Conservation (phyloP, 2,113 vertebrate species). For the Spermophilus dauricus region DNA sequence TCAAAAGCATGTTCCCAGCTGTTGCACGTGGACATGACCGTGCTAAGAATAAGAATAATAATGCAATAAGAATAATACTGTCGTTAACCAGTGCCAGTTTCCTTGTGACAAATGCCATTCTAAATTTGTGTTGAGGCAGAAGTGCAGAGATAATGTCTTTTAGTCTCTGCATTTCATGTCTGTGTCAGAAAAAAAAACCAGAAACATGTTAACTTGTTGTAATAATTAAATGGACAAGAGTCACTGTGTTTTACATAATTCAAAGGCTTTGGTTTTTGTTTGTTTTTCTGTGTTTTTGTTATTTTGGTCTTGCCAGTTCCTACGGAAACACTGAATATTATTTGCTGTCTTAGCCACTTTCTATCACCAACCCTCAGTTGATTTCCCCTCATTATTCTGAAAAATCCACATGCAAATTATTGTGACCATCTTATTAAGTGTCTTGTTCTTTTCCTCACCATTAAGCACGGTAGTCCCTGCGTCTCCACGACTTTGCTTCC, state of each 20-base stretch:
- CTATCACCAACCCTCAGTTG: constrained; percentile 9
- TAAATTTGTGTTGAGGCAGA: background rate
- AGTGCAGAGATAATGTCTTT: constrained; percentile 1
- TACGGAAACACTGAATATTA: constrained; percentile 24
- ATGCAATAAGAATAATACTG: background rate
- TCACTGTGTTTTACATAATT: background rate
- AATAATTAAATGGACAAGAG: constrained; percentile 13
- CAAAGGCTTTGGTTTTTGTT: constrained; percentile 7
- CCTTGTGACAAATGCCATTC: background rate
- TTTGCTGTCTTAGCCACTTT: constrained; percentile 46
- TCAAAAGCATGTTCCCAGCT: background rate
- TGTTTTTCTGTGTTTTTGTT: background rate
- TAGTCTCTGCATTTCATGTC: background rate
- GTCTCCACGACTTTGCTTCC: background rate
- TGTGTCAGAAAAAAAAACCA: background rate
- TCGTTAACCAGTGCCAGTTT: background rate
- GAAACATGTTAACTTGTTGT: constrained; percentile 57
- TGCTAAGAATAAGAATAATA: background rate
- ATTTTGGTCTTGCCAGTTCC: background rate
- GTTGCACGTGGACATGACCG: accelerated
- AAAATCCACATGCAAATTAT: background rate
- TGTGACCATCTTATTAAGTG: background rate
- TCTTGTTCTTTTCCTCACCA: background rate
- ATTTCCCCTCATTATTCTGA: background rate
- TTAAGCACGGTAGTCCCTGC: too few relatives aligned